Conservation (phyloP, 2,888 invertebrate species). For the Andrena fulva region DNA sequence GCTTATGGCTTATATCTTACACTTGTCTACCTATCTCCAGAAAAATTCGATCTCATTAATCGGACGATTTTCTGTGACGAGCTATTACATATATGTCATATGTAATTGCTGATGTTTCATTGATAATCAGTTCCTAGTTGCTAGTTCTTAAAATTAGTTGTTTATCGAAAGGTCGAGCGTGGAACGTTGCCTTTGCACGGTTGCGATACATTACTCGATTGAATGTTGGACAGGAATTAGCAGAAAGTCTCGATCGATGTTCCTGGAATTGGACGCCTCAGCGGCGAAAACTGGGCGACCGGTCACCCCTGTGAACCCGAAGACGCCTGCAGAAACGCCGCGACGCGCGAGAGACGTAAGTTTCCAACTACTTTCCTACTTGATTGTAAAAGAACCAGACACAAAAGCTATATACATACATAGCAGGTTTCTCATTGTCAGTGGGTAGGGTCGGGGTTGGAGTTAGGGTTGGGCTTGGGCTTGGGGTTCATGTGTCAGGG, state of each 20-base stretch:
- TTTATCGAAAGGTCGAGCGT: background rate
- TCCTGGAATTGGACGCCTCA: slow-evolving; percentile 93
- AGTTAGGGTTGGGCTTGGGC: background rate
- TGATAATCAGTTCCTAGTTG: no score
- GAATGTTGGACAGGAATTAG: slow-evolving; percentile 88
- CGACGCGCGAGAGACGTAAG: slow-evolving; percentile 87
- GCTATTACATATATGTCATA: no score
- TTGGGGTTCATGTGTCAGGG: background rate
- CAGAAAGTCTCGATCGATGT: slow-evolving; percentile 94
- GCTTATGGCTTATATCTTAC: no score
- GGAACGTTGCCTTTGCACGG: background rate
- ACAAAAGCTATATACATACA: no score
- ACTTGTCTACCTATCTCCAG: no score
- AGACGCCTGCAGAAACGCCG: slow-evolving; percentile 87
- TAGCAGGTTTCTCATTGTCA: no score
- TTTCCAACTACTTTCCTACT: slow-evolving; percentile 45
- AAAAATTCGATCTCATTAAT: no score
- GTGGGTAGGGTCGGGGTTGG: background rate
- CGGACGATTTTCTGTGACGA: no score
- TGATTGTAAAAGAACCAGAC: background rate
- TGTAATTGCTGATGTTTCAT: no score
- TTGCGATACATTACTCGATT: slow-evolving; percentile 4
- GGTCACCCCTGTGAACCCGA: slow-evolving; percentile 87
- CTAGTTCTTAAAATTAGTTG: no score
- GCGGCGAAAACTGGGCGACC: slow-evolving; percentile 88